Percentiles rank a stretch among this genome's conserved stretches.
phyloP scores from a whole-genome alignment of 2,797 vertebrate species.

The Scyliorhinus canicula region DNA sequence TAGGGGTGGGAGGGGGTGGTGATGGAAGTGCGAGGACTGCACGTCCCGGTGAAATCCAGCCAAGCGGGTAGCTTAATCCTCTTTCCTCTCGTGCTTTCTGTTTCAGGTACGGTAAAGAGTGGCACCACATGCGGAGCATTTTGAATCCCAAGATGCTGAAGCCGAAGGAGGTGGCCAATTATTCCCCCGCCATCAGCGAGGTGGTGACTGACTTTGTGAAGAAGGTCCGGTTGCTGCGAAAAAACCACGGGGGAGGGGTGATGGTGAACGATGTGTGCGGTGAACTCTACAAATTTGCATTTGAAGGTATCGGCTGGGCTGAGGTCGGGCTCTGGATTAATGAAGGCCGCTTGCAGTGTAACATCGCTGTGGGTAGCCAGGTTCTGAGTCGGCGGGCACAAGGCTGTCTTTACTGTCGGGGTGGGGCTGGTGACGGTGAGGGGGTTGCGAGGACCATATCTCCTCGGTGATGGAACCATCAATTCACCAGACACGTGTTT shows the following conservation, averaged over 20 bases:
- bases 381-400: too few species aligned
- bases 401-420: too few species aligned
- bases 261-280: constrained; percentile 59
- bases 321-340: too few species aligned
- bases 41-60: too few species aligned
- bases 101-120: constrained; percentile 60
- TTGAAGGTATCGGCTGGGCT: constrained; percentile 66
- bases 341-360: too few species aligned
- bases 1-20: too few species aligned
- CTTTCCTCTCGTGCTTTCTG: not conserved
- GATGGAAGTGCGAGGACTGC: too few species aligned
- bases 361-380: too few species aligned
- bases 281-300: constrained; percentile 71
- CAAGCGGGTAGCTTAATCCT: not conserved
- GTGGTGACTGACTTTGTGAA: constrained; percentile 67
- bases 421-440: too few species aligned
- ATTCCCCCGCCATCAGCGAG: constrained; percentile 55
- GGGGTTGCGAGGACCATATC: too few species aligned
- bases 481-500: too few species aligned
- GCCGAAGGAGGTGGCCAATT: constrained; percentile 64
- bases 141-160: constrained; percentile 69
- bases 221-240: constrained; percentile 54
- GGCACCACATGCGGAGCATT: constrained; percentile 64
- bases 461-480: too few species aligned
- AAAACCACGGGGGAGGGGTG: constrained; percentile 48